Evolutionary conservation across 2,888 invertebrate species (phyloP).

Genomic region (Scaptodrosophila latifasciaeformis): DNA sequence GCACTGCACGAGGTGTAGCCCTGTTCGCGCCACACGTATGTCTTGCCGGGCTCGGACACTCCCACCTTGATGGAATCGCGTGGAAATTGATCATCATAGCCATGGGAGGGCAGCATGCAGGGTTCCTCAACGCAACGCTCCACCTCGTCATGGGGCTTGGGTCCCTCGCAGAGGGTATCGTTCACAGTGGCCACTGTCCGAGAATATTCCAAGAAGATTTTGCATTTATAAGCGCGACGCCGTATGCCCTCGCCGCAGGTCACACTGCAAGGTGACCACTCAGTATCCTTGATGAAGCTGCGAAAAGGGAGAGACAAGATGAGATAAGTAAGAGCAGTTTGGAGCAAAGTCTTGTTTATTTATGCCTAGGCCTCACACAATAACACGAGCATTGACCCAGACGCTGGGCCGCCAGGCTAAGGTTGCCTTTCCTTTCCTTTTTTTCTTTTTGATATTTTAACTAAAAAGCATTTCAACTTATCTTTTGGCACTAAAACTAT

Average conservation of each 20-base stretch:
- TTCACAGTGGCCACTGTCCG: constrained; percentile 91
- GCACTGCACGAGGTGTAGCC: constrained; percentile 96
- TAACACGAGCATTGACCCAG: not conserved
- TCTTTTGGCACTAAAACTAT: constrained; percentile 22
- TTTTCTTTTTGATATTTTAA: not conserved
- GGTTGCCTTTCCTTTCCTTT: too few species aligned
- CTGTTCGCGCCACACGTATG: constrained; percentile 91
- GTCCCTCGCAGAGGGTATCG: constrained; percentile 90
- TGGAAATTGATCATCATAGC: constrained; percentile 75
- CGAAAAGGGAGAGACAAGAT: constrained; percentile 27
- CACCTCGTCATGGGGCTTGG: constrained; percentile 86
- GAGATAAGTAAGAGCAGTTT: not conserved
- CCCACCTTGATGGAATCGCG: constrained; percentile 79
- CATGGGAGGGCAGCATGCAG: constrained; percentile 81
- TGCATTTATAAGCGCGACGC: constrained; percentile 93
- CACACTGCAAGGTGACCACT: constrained; percentile 94
- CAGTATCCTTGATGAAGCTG: constrained; percentile 91
- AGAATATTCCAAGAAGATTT: constrained; percentile 94
- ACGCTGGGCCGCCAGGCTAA: too few species aligned
- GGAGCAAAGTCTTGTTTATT: not conserved
- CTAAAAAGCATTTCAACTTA: constrained; percentile 9
- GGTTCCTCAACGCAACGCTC: constrained; percentile 88
- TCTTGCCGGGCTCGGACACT: constrained; percentile 84
- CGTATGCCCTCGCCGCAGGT: constrained; percentile 93
- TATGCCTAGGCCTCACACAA: constrained; percentile 1